Conservation (phyloP, 2,113 vertebrate genomes). For the Istiophorus platypterus region DNA sequence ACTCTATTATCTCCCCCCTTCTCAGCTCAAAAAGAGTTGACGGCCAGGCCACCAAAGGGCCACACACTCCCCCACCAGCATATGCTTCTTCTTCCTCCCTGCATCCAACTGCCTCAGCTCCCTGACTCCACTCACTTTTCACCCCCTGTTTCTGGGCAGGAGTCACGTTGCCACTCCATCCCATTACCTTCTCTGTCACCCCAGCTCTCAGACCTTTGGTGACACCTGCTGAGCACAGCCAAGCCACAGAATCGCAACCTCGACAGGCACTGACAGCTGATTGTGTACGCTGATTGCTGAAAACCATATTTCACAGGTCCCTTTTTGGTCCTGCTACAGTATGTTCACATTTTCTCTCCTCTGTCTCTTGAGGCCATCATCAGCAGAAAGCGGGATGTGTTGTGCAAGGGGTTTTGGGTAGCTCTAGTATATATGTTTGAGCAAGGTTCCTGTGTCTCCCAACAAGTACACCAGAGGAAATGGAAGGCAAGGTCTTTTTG, state of each 20-base stretch:
- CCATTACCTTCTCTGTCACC: constrained; percentile 57
- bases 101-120: constrained; percentile 49
- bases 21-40: constrained; percentile 52
- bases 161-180: constrained; percentile 48
- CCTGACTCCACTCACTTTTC: background rate
- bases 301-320: constrained; percentile 44
- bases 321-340: constrained; percentile 31
- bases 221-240: constrained; percentile 59
- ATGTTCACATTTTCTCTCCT: constrained; percentile 52
- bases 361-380: constrained; percentile 49
- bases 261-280: constrained; percentile 56
- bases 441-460: constrained; percentile 66
- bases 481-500: constrained; percentile 70
- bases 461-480: constrained; percentile 66
- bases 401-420: constrained; percentile 20
- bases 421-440: constrained; percentile 62
- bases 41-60: constrained; percentile 49
- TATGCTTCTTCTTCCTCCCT: constrained; percentile 55
- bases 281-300: constrained; percentile 69
- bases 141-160: constrained; percentile 29
- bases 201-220: constrained; percentile 51
- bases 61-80: constrained; percentile 61
- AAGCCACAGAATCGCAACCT: constrained; percentile 47
- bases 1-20: constrained; percentile 39
- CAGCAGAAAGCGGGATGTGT: constrained; percentile 38